phyloP scores from a whole-genome alignment of 2,888 invertebrate species.

The Orthosia gracilis region DNA sequence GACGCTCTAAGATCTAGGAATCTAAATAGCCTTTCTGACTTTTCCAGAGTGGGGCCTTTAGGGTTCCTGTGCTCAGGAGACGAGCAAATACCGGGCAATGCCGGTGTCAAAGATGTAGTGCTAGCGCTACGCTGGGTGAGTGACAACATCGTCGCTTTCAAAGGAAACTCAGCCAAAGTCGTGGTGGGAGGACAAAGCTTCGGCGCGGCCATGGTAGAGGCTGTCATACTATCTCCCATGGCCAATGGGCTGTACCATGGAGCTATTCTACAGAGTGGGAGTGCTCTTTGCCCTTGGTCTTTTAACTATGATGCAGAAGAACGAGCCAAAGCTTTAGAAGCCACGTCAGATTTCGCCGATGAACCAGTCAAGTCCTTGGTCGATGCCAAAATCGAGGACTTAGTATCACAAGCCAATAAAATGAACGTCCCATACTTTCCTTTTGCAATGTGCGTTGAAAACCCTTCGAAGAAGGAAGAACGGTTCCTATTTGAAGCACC shows the following conservation, averaged over 20 bases:
- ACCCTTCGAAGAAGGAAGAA: constrained; percentile 78
- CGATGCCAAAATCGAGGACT: constrained; percentile 68
- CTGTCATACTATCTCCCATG: constrained; percentile 77
- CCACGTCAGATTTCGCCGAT: constrained; percentile 63
- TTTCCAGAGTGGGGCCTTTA: constrained; percentile 79
- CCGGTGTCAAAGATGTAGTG: constrained; percentile 83
- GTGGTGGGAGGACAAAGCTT: constrained; percentile 84
- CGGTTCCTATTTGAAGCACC: constrained; percentile 79
- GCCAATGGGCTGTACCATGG: constrained; percentile 81
- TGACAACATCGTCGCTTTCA: constrained; percentile 86
- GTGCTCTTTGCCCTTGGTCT: constrained; percentile 82
- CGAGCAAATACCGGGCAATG: constrained; percentile 84
- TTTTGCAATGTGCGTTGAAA: constrained; percentile 84
- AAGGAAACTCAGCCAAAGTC: constrained; percentile 82
- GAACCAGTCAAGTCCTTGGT: constrained; percentile 65
- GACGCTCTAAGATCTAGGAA: no score
- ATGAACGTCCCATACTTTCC: constrained; percentile 81
- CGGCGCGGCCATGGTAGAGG: constrained; percentile 85
- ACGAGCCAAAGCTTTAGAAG: constrained; percentile 73
- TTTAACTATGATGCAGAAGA: constrained; percentile 84
- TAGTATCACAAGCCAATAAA: constrained; percentile 73
- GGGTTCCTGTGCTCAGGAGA: constrained; percentile 83
- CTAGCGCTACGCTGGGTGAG: constrained; percentile 84
- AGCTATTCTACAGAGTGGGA: constrained; percentile 85
- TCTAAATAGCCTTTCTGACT: background rate